Percentiles rank a stretch among this genome's conserved stretches.
These are phyloP conservation scores for Labia minor DNA, from an alignment of 2,888 invertebrate species.

Conservation along the genomic window DNA sequence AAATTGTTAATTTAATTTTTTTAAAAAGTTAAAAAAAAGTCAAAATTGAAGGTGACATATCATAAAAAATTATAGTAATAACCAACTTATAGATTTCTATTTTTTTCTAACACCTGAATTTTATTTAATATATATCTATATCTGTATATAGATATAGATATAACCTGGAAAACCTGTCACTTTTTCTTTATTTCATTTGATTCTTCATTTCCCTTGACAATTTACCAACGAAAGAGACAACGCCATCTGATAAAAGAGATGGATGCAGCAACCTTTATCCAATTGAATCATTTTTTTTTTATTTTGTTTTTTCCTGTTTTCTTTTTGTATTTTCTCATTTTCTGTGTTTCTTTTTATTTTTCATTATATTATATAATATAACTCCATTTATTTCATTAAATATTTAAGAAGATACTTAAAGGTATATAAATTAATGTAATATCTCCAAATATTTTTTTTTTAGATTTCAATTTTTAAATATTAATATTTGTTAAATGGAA, in stretches of 20 bases:
- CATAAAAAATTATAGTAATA: neutral
- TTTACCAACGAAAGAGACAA: neutral
- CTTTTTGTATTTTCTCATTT: neutral
- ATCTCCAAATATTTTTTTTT: too few species aligned
- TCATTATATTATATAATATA: too few species aligned
- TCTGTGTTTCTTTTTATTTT: too few species aligned
- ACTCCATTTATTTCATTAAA: neutral
- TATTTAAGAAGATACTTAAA: too few species aligned
- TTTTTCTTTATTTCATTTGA: conserved; percentile 13
- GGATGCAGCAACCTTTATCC: neutral
- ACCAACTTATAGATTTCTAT: neutral
- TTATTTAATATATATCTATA: neutral
- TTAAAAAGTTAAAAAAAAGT: too few species aligned
- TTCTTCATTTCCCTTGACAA: conserved; percentile 8
- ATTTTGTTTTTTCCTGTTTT: neutral
- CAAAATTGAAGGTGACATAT: neutral
- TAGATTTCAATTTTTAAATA: too few species aligned
- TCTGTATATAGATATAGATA: neutral
- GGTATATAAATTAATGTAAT: too few species aligned
- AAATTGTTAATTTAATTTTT: too few species aligned
- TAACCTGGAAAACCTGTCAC: neutral
- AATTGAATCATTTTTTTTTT: neutral
- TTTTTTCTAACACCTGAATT: neutral
- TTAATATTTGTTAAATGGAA: too few species aligned
- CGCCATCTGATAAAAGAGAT: neutral